phyloP scores from a whole-genome alignment of 2,113 vertebrate species.

The Pedionomus torquatus region DNA sequence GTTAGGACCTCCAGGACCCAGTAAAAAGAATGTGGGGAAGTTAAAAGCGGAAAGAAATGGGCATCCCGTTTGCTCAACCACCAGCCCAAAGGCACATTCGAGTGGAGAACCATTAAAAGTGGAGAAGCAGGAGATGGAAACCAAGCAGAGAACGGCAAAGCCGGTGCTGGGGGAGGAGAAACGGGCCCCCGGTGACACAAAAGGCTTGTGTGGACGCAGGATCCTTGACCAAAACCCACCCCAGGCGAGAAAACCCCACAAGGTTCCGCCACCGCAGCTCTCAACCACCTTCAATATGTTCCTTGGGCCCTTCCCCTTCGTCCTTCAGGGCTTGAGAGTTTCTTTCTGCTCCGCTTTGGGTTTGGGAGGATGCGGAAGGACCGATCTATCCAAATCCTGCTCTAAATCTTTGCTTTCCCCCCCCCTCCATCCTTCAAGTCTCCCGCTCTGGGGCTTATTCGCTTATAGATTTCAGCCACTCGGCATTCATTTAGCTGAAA shows the following conservation, averaged over 20 bases:
- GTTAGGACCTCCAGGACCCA: neutral
- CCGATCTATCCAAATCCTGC: rapidly evolving
- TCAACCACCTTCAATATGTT: rapidly evolving
- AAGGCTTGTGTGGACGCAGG: neutral
- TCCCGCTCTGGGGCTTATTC: neutral
- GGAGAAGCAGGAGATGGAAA: neutral
- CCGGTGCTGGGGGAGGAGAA: neutral
- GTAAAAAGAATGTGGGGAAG: neutral
- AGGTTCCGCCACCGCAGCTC: neutral
- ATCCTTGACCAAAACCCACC: no score
- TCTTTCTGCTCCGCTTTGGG: neutral
- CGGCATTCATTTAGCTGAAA: neutral
- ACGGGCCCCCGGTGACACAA: rapidly evolving
- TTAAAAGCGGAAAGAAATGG: neutral
- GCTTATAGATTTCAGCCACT: neutral
- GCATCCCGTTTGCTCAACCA: neutral
- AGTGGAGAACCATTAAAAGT: neutral
- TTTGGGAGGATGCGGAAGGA: neutral
- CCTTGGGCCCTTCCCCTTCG: neutral
- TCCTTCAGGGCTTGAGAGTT: neutral
- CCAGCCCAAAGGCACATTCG: rapidly evolving
- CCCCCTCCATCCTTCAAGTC: rapidly evolving
- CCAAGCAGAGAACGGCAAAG: neutral
- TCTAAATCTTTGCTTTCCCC: neutral
- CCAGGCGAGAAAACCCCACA: rapidly evolving